Conservation (phyloP, 2,888 invertebrate genomes). For the Trichacis sp. region DNA sequence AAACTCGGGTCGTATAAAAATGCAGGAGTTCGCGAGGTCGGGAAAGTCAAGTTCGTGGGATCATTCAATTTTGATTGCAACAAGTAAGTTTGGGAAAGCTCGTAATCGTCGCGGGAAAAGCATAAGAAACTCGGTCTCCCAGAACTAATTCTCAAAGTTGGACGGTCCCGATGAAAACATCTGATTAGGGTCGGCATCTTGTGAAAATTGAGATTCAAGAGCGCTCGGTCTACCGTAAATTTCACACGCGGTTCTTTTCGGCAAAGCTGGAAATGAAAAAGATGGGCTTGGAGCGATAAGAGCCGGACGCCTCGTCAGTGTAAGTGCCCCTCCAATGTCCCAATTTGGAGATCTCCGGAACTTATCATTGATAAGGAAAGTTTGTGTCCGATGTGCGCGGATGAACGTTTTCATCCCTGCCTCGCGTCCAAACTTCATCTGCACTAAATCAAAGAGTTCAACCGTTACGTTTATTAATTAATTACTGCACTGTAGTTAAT, state of each 20-base stretch:
- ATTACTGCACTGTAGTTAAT: too few species aligned
- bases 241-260: background rate
- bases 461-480: too few species aligned
- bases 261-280: conserved; percentile 11
- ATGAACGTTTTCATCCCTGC: conserved; percentile 21
- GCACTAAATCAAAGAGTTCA: too few species aligned
- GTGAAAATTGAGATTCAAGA: conserved; percentile 4
- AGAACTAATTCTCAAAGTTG: conserved; percentile 4
- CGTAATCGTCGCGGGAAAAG: background rate
- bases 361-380: conserved; percentile 29
- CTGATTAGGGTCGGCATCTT: background rate
- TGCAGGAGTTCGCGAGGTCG: background rate
- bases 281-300: conserved; percentile 16
- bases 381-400: conserved; percentile 10
- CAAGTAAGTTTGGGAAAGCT: background rate
- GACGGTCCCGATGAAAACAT: conserved; percentile 8
- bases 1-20: background rate
- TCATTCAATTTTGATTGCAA: background rate
- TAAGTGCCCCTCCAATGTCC: conserved; percentile 16
- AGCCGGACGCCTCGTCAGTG: conserved; percentile 13
- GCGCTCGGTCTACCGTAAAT: conserved; percentile 10
- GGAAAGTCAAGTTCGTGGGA: background rate
- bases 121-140: background rate
- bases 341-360: conserved; percentile 14
- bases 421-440: too few species aligned